Percentiles rank a stretch among this genome's conserved stretches.
Conservation (phyloP, 2,113 vertebrate species). For the Ammodytes dubius region DNA sequence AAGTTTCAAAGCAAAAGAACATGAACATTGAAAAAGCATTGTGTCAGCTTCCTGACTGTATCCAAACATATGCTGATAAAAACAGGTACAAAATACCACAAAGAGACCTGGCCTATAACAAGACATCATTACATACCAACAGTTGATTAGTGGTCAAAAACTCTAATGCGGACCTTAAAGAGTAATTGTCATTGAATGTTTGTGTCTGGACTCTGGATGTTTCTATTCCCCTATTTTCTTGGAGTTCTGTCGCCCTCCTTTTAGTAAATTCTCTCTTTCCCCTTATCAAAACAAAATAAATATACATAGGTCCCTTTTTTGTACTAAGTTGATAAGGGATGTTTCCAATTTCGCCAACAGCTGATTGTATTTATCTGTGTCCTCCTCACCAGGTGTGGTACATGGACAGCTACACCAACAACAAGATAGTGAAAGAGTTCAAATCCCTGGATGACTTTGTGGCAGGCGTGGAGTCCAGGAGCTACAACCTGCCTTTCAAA, state of each 20-base stretch:
- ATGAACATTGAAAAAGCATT: neutral
- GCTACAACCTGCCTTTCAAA: conserved; percentile 97
- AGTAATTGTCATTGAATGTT: neutral
- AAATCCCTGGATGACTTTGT: conserved; percentile 94
- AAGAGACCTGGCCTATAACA: neutral
- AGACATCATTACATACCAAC: neutral
- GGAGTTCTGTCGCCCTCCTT: neutral
- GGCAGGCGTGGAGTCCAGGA: conserved; percentile 93
- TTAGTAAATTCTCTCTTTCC: neutral
- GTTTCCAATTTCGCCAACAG: neutral
- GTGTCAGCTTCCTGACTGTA: neutral
- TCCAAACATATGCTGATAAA: neutral
- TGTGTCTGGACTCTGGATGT: neutral
- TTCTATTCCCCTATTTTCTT: neutral
- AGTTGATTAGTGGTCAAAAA: neutral
- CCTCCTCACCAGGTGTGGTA: conserved; percentile 92
- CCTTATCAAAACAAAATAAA: too few relatives aligned
- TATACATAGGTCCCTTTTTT: neutral
- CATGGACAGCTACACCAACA: conserved; percentile 99
- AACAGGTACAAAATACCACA: neutral
- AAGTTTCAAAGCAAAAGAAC: neutral
- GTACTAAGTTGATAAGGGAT: neutral
- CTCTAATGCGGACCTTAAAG: neutral
- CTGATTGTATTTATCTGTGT: conserved; percentile 1
- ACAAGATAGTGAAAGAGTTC: conserved; percentile 96